Conservation (phyloP, 2,113 vertebrate genomes). For the Copsychus sechellarum region DNA sequence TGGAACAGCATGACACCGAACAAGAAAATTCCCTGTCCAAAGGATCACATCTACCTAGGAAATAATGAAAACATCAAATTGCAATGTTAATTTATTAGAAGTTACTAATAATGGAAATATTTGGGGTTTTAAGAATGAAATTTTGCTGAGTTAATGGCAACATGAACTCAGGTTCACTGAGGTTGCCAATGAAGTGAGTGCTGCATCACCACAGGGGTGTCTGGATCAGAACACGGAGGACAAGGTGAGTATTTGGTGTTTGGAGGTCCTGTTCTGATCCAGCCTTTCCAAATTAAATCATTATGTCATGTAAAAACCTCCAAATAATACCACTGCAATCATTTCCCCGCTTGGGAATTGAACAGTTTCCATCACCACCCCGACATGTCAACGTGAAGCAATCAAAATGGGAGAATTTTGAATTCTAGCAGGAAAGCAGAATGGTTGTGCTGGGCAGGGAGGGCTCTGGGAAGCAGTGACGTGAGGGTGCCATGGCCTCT, state of each 20-base stretch:
- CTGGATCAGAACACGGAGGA: background rate
- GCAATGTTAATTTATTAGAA: background rate
- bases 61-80: background rate
- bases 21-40: background rate
- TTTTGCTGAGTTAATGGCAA: background rate
- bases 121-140: background rate
- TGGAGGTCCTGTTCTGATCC: background rate
- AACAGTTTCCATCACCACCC: background rate
- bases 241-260: background rate
- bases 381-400: background rate
- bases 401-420: background rate
- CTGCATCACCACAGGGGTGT: background rate
- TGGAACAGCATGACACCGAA: background rate
- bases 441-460: conserved; percentile 44
- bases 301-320: background rate
- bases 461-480: conserved; percentile 69
- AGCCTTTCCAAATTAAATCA: background rate
- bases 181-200: background rate
- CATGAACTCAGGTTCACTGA: background rate
- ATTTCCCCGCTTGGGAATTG: background rate
- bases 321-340: background rate
- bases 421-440: conserved; percentile 51
- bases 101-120: background rate
- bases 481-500: conserved; percentile 65
- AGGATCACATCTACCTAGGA: background rate